Evolutionary conservation across 2,888 invertebrate species (phyloP).

Genomic region (Amorpha juglandis): DNA sequence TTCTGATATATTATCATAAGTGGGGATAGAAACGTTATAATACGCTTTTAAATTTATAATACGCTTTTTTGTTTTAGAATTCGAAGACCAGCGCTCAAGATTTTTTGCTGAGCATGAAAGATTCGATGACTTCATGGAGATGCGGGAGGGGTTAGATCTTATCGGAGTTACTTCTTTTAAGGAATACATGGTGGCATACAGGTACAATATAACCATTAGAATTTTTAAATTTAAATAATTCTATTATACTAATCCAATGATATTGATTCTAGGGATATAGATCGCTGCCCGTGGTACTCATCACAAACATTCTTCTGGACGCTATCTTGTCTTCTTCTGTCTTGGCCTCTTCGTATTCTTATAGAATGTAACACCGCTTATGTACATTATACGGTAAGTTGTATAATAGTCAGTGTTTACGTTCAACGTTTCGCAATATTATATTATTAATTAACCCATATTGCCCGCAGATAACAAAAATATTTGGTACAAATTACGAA

Average conservation of each 20-base stretch:
- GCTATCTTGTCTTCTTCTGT: constrained; percentile 88
- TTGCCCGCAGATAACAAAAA: constrained; percentile 87
- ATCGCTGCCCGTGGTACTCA: constrained; percentile 86
- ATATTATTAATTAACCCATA: constrained; percentile 36
- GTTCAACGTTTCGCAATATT: constrained; percentile 29
- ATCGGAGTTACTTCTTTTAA: constrained; percentile 85
- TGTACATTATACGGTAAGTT: constrained; percentile 89
- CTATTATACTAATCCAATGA: constrained; percentile 29
- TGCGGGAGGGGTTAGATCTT: constrained; percentile 91
- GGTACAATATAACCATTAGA: constrained; percentile 50
- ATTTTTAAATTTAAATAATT: neutral
- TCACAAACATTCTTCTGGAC: constrained; percentile 90
- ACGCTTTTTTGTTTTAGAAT: constrained; percentile 81
- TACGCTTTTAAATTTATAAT: neutral
- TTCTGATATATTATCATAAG: neutral
- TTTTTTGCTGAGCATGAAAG: constrained; percentile 92
- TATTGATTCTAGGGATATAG: constrained; percentile 68
- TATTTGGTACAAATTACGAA: constrained; percentile 90
- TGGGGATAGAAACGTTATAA: neutral
- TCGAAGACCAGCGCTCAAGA: constrained; percentile 91
- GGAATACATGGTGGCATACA: constrained; percentile 83
- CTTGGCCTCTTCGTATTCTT: constrained; percentile 92
- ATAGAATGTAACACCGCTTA: constrained; percentile 93
- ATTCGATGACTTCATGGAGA: constrained; percentile 93
- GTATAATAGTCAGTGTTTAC: constrained; percentile 16